Conservation (phyloP, 2,797 vertebrate genomes). For the Lacerta viridis region DNA sequence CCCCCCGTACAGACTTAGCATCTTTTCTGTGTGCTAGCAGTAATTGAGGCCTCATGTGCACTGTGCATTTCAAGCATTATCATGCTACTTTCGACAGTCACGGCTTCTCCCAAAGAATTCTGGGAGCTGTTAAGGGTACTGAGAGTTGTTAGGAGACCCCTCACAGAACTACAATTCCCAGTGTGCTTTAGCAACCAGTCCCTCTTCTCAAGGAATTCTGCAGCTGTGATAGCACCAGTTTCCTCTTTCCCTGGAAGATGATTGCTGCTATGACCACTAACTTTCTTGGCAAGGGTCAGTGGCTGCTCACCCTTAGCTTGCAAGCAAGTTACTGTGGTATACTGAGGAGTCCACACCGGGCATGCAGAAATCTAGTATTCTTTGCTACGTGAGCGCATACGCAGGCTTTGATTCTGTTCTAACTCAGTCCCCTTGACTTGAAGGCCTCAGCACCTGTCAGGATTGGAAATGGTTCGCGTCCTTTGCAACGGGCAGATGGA, state of each 20-base stretch:
- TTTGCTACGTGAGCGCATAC: conserved; percentile 21
- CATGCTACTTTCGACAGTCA: too few relatives aligned
- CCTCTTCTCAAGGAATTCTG: neutral
- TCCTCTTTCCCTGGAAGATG: neutral
- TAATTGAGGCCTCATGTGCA: neutral
- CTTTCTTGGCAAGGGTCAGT: neutral
- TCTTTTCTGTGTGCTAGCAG: neutral
- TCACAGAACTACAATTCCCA: too few relatives aligned
- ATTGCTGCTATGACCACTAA: neutral
- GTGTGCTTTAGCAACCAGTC: too few relatives aligned
- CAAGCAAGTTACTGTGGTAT: too few relatives aligned
- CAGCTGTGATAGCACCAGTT: neutral
- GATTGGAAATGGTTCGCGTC: conserved; percentile 91
- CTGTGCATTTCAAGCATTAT: too few relatives aligned
- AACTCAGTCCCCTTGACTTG: conserved; percentile 61
- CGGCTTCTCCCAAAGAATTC: too few relatives aligned
- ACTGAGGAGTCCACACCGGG: neutral
- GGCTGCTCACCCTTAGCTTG: neutral
- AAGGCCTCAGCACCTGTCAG: conserved; percentile 96
- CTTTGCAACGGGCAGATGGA: conserved; percentile 90
- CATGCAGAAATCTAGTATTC: conserved; percentile 21
- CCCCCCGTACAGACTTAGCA: neutral
- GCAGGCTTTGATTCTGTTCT: conserved; percentile 47
- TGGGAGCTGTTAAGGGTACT: too few relatives aligned
- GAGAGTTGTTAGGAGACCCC: too few relatives aligned